phyloP scores from a whole-genome alignment of 2,888 invertebrate species.

The Iselma pallidipennis region DNA sequence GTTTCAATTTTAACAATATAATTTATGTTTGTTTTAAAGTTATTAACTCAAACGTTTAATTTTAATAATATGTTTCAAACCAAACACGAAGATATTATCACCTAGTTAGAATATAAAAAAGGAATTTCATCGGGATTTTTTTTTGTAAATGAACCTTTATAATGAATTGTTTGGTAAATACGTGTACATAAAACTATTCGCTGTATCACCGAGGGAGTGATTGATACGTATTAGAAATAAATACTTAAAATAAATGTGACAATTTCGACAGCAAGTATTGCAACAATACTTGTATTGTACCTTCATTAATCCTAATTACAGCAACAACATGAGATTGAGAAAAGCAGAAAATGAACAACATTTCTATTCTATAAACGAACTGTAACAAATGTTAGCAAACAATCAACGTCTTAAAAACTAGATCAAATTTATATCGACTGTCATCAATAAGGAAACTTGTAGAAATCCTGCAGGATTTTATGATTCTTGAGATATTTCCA shows the following conservation, averaged over 20 bases:
- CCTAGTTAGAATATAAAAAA: not conserved
- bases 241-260: too few species aligned
- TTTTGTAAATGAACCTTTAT: too few species aligned
- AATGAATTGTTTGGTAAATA: not conserved
- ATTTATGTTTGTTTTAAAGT: not conserved
- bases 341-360: not conserved
- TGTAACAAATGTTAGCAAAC: not conserved
- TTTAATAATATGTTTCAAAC: not conserved
- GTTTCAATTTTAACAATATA: not conserved
- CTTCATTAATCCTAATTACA: constrained; percentile 1
- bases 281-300: not conserved
- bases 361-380: constrained; percentile 1
- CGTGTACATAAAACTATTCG: not conserved
- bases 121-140: too few species aligned
- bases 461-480: too few species aligned
- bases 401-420: not conserved
- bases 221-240: not conserved
- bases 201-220: not conserved
- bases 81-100: not conserved
- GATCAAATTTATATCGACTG: not conserved
- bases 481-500: too few species aligned
- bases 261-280: not conserved
- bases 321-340: not conserved
- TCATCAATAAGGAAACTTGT: not conserved
- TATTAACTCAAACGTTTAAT: not conserved